Base-by-base conservation (phyloP, 2,888 invertebrate species). In the Agrotis puta region DNA sequence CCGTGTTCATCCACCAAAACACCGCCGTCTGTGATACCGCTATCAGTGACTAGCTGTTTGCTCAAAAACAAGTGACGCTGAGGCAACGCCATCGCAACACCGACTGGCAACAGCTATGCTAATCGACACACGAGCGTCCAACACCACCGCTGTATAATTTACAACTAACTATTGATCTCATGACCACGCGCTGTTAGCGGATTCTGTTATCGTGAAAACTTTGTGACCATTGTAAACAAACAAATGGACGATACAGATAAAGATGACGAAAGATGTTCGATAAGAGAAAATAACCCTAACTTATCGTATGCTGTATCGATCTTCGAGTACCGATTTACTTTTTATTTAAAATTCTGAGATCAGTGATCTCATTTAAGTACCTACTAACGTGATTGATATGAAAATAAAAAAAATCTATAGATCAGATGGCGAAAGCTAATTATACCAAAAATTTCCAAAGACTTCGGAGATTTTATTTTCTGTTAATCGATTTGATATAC, bases 1-100 rank as follows among this genome's bases (percentile, higher is more conserved):
- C 97, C 98, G 87, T 96, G 92, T 73, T 95, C 92, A 64, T 96
- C 91, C 27, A 97, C 96, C 48, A 98, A 90, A 77, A 97, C 96
- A 39, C 97, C 97, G 54, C 97, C 97, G 74, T 97, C 95, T 20
- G 95, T 87, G 62, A 97, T 94, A 57, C 92, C 93, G 69, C 93
- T 91, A 78, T 96, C 95, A 62, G 97, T 93, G 64, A 97, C 96
- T 48, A 97, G 93, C 68, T 91, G 92, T 78, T 86, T 91, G 82
- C 96, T 96, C 78, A 96, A 81, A 93, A 96, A 96, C 86, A 96
- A 88, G 82, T 94, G 92, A 73, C 90, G 90, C 69, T 87, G 83
- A 73, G 87, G 74, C 81, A 84, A 85, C 84, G 91, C 90, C 90
- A 90, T 92, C 71, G 84, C 84, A 85, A 83, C 82, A 82, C 78